Percentiles rank a stretch among this genome's conserved stretches.
phyloP scores from a whole-genome alignment of 1,140 invertebrate genomes.

The Chrysopa pallens region DNA sequence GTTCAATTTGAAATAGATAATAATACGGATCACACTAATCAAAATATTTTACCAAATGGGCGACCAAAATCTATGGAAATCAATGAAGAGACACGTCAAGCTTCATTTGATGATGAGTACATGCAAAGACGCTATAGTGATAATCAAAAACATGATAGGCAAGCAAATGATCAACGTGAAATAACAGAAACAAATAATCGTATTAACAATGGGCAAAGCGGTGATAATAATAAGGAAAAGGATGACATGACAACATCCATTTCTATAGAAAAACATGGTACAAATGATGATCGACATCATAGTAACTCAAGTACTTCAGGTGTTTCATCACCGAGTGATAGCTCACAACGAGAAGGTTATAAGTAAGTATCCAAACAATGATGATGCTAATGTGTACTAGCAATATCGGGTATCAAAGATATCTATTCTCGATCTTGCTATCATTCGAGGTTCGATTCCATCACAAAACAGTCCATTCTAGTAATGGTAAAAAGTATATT shows the following conservation, averaged over 20 bases:
- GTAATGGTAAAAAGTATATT: too few relatives aligned
- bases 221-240: slow-evolving; percentile 17
- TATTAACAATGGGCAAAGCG: slow-evolving; percentile 21
- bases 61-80: too few relatives aligned
- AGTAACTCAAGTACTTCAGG: slow-evolving; percentile 29
- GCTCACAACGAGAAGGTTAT: slow-evolving; percentile 26
- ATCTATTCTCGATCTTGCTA: too few relatives aligned
- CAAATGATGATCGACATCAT: slow-evolving; percentile 18
- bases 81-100: background rate
- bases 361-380: slow-evolving; percentile 15
- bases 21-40: too few relatives aligned
- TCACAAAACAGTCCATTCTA: too few relatives aligned
- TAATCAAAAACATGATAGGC: background rate
- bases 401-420: too few relatives aligned
- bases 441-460: too few relatives aligned
- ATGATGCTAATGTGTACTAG: too few relatives aligned
- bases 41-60: too few relatives aligned
- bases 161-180: background rate
- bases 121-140: background rate
- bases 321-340: slow-evolving; percentile 31
- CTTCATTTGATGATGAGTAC: background rate
- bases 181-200: background rate
- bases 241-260: slow-evolving; percentile 9
- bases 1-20: too few relatives aligned
- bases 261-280: slow-evolving; percentile 18